Evolutionary conservation across 2,888 invertebrate genomes (phyloP), one percentile per base, ranked within the genome.

Genomic region (Protodeltote pygarga): DNA sequence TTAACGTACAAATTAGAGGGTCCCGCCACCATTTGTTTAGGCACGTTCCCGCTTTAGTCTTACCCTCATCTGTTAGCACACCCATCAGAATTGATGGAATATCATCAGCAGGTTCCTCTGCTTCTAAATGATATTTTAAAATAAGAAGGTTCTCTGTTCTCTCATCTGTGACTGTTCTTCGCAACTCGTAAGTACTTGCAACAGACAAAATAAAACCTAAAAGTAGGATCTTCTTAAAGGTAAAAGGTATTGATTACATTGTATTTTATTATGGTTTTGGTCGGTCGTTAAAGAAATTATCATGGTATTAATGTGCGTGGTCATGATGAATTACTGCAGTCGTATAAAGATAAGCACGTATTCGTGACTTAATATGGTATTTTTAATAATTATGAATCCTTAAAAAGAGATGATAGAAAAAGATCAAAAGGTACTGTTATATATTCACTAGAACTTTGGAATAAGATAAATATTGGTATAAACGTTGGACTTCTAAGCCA

Each of bases 1-100:
- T 77, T 79, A 69, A 70, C 58, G 63, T 77, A 73, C 69, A 78
- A 83, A 85, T 85, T 84, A 83, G 81, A 79, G 63, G 51, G 69
- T 72, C 48, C 51, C 47, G 15, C 40, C 42, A 42, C 8, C 17
- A 59, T 67, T 62, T 67, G 42, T 51, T 65, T 62, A 53, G 59
- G 71, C 25, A 34, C 35, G 31, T 47, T 34, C 45, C 57, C 35
- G 37, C 49, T 48, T 62, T 69, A 70, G 69, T 69, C 37, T 71
- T 54, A 50, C 32, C 38, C 25, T 37, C 27, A 41, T 50, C 24
- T 58, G 61, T 71, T 66, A 49, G 53, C 60, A 35, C 3, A 49
- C 41, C 50, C 55, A 61, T 60, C 55, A 60, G 47, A 49, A 54
- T 44, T 46, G 47, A 46, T 50, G 53, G 42, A 40, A 50, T 47